Evolutionary conservation across 2,797 vertebrate genomes (phyloP), one percentile per base, ranked within the genome.

Genomic region (Thalassophryne amazonica): DNA sequence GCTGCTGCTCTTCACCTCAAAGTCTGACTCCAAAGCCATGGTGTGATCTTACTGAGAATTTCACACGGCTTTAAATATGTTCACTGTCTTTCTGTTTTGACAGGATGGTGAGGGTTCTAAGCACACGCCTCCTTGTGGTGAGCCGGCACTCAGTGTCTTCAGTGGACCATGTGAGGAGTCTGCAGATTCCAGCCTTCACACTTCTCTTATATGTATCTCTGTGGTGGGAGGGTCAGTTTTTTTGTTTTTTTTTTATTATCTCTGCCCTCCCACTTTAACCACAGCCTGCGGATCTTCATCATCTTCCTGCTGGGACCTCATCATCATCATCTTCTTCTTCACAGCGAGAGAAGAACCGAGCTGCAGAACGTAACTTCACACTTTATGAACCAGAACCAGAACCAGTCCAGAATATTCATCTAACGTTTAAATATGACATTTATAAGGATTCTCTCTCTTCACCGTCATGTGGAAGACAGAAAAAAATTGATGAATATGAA

Each of bases 181-280:
- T 80, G 69, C 64, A 41, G 61, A 75, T 66, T 73, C 43, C 65
- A 67, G 73, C 58, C 70, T 81, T 86, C 64, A 81, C 83, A 81
- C 76, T 77, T 86, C 33, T 20, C 75, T 86, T 90, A 89, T 88
- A 89, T 84, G 56, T 80, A 73, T 87, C 69, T 82, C 52, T 50
- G 11, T 15, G 30, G 85, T 83, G 81, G 85, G 82, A 86, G 81
- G 80, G 54, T 82, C 74, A 80, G 52, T 19, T 10, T 61, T 62
- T 72, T 63, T 74, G 73, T 61, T 78, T 83, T 80, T 78, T 83
- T 80, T 84, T 76, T 62, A 78, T 45, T 65, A 72, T 83, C 61
- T 59, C 46, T 82, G 80, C 49, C 86, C 87, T 86, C 86, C 81
- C 78, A 84, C 83, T 82, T 71, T 82, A 80, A 82, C 73, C 67